phyloP scores from a whole-genome alignment of 2,888 invertebrate genomes.

The Bhutanitis thaidina region DNA sequence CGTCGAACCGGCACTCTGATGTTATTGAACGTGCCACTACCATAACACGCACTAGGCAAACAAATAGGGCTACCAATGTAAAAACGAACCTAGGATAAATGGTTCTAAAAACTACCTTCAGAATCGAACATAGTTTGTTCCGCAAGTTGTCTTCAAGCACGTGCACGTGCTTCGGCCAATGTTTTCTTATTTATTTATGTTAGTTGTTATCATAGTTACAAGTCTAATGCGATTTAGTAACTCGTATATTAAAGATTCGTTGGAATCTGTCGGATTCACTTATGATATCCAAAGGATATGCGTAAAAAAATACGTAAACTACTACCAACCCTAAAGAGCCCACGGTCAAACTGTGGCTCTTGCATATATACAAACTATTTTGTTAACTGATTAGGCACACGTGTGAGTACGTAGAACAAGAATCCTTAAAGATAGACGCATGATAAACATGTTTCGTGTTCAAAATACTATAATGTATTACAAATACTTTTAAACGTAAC shows the following conservation, averaged over 20 bases:
- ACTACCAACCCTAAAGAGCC: slow-evolving; percentile 4
- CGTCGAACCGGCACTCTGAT: slow-evolving; percentile 65
- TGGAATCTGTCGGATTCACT: no score
- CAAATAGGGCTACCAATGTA: slow-evolving; percentile 14
- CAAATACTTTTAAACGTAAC: no score
- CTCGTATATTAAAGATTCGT: no score
- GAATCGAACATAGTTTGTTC: no score
- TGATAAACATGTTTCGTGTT: slow-evolving; percentile 2
- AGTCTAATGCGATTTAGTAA: no score
- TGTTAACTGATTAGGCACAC: slow-evolving; percentile 16
- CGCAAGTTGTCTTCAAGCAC: no score
- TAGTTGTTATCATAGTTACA: no score
- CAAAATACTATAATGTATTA: neutral
- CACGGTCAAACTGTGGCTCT: neutral
- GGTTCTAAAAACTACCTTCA: neutral
- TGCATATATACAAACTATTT: slow-evolving; percentile 8
- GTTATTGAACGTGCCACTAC: slow-evolving; percentile 53
- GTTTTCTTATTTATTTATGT: no score
- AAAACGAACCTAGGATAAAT: neutral
- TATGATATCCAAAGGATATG: no score
- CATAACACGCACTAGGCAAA: slow-evolving; percentile 22
- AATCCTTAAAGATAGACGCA: slow-evolving; percentile 1
- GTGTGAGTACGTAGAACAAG: slow-evolving; percentile 3
- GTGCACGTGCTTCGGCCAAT: no score
- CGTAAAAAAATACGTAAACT: neutral